Evolutionary conservation across 2,797 vertebrate species (phyloP).

Genomic region (Otolemur crassicaudatus): DNA sequence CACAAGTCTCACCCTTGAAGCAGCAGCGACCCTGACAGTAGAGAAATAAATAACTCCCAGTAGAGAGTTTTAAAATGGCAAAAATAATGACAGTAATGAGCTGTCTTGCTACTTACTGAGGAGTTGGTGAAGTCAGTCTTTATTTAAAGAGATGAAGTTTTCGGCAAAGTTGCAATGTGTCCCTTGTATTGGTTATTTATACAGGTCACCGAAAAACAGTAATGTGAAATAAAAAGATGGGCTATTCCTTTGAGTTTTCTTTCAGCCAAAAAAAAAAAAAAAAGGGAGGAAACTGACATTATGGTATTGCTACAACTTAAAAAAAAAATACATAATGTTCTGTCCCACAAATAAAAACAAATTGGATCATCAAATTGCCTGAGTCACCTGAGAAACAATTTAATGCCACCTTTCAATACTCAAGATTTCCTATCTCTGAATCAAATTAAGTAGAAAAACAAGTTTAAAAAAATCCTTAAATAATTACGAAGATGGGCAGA

Average conservation of each 20-base stretch:
- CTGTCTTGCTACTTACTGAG: not conserved
- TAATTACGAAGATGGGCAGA: slow-evolving; percentile 83
- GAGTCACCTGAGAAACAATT: slow-evolving; percentile 65
- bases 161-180: not conserved
- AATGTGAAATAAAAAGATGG: not conserved
- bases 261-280: not conserved
- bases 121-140: not conserved
- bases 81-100: not conserved
- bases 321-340: not conserved
- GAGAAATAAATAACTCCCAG: slow-evolving; percentile 17
- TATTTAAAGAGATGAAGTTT: not conserved
- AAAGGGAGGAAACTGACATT: not conserved
- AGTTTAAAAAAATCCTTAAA: slow-evolving; percentile 70
- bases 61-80: not conserved
- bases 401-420: slow-evolving; percentile 62
- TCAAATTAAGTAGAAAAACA: slow-evolving; percentile 80
- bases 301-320: not conserved
- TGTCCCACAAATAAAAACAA: slow-evolving; percentile 60
- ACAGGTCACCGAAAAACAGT: not conserved
- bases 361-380: slow-evolving; percentile 63
- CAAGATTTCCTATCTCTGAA: slow-evolving; percentile 61
- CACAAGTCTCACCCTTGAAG: not conserved
- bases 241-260: not conserved
- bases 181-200: not conserved
- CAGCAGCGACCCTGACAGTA: not conserved